Percentiles rank a stretch among this genome's conserved stretches.
phyloP scores from a whole-genome alignment of 1,140 invertebrate species.

The Phymorhynchus buccinoides region DNA sequence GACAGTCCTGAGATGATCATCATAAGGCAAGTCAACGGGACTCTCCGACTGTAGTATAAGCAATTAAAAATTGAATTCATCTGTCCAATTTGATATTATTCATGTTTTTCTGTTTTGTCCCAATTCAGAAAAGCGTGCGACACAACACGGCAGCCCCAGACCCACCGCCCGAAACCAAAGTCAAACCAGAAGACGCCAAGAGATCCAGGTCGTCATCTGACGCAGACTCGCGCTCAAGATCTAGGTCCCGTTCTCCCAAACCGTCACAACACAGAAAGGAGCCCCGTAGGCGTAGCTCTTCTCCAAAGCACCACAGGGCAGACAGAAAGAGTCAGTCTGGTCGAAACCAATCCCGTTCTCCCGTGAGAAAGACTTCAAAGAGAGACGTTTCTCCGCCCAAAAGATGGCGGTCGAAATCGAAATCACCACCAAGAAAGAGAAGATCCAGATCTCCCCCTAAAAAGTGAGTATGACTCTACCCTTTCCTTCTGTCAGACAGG shows the following conservation, averaged over 20 bases:
- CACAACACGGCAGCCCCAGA: conserved; percentile 12
- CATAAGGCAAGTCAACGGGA: too few relatives aligned
- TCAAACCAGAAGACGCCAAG: conserved; percentile 9
- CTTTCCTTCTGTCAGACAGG: too few relatives aligned
- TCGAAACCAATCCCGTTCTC: not conserved
- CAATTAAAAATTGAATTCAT: too few relatives aligned
- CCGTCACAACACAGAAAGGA: conserved; percentile 3
- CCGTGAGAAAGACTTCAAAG: conserved; percentile 10
- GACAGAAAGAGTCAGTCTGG: not conserved
- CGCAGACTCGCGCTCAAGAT: conserved; percentile 20
- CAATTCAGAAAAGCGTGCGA: conserved; percentile 30
- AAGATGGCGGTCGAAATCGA: not conserved
- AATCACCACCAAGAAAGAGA: conserved; percentile 8
- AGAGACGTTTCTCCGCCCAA: not conserved
- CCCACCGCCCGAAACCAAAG: not conserved
- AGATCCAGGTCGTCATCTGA: not conserved
- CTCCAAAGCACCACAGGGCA: not conserved
- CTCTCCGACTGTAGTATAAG: too few relatives aligned
- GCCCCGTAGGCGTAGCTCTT: not conserved
- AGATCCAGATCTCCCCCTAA: conserved; percentile 41
- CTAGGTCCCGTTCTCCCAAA: conserved; percentile 51
- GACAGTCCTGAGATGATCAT: too few relatives aligned
- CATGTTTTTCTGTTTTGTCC: not conserved
- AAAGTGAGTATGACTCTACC: conserved; percentile 20
- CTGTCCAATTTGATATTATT: too few relatives aligned